phyloP scores from a whole-genome alignment of 2,888 invertebrate genomes.

The Helobdella robusta region DNA sequence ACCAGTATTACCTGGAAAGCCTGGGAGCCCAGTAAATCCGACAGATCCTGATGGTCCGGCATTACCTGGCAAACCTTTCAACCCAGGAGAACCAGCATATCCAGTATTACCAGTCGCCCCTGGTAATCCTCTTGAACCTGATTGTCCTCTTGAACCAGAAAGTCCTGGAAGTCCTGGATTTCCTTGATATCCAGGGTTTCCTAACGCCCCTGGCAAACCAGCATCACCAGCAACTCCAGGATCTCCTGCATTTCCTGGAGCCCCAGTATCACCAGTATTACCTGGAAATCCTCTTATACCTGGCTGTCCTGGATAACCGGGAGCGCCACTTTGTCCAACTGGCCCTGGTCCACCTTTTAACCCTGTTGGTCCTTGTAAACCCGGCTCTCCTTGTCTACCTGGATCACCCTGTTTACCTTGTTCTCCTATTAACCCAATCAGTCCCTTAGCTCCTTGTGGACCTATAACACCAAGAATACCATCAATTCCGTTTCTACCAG shows the following conservation, averaged over 20 bases:
- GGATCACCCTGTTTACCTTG: constrained; percentile 20
- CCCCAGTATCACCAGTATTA: background rate
- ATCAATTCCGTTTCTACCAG: too few relatives aligned
- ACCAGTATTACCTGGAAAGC: constrained; percentile 18
- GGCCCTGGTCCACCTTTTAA: too few relatives aligned
- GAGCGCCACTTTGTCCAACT: background rate
- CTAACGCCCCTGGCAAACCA: constrained; percentile 12
- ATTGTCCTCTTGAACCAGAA: constrained; percentile 16
- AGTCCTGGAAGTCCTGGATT: constrained; percentile 20
- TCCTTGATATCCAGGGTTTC: too few relatives aligned
- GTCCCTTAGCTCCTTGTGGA: constrained; percentile 18
- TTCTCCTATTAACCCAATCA: constrained; percentile 25
- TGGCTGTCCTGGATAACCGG: background rate
- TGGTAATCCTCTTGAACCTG: constrained; percentile 15
- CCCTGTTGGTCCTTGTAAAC: background rate
- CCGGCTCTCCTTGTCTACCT: constrained; percentile 24
- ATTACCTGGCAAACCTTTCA: constrained; percentile 18
- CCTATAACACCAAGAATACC: constrained; percentile 8
- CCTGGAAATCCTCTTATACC: background rate
- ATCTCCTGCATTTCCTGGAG: constrained; percentile 22
- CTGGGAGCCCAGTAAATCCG: background rate
- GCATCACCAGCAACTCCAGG: background rate
- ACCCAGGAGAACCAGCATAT: constrained; percentile 25
- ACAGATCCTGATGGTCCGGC: background rate
- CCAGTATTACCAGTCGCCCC: constrained; percentile 27